These are phyloP conservation scores for Ennomos fuscantarius DNA, from an alignment of 2,888 invertebrate species.

Conservation along the genomic window DNA sequence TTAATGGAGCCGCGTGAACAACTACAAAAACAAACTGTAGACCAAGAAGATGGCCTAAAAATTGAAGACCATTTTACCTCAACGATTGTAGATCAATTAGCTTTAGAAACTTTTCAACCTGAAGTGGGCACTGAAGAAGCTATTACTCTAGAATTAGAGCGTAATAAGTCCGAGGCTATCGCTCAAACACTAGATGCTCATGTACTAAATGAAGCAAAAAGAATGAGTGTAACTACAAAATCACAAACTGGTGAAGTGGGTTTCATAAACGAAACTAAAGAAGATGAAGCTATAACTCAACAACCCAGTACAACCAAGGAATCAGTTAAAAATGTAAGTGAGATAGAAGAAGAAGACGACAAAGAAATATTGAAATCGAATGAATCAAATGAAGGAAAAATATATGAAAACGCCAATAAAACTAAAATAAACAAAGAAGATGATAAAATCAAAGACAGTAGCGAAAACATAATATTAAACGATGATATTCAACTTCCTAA, in stretches of 20 bases:
- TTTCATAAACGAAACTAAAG: neutral
- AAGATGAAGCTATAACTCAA: conserved; percentile 19
- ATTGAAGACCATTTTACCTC: neutral
- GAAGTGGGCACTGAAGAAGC: conserved; percentile 1
- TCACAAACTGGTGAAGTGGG: neutral
- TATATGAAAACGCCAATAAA: too few relatives aligned
- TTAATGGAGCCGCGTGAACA: neutral
- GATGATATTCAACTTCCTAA: too few relatives aligned
- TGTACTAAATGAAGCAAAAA: conserved; percentile 1
- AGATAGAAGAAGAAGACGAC: too few relatives aligned
- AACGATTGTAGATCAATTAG: neutral
- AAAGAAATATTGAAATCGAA: too few relatives aligned
- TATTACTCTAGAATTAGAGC: neutral
- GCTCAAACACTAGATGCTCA: neutral
- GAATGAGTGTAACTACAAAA: neutral
- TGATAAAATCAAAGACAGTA: too few relatives aligned
- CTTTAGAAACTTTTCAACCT: neutral
- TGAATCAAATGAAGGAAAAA: too few relatives aligned
- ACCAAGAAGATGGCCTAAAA: neutral
- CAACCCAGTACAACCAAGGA: neutral
- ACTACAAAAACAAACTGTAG: neutral
- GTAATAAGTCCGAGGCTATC: neutral
- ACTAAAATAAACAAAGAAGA: too few relatives aligned
- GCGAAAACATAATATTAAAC: too few relatives aligned
- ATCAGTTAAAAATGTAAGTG: too few relatives aligned